Base-by-base conservation (phyloP, 2,888 invertebrate species). In the Agrotis puta region DNA sequence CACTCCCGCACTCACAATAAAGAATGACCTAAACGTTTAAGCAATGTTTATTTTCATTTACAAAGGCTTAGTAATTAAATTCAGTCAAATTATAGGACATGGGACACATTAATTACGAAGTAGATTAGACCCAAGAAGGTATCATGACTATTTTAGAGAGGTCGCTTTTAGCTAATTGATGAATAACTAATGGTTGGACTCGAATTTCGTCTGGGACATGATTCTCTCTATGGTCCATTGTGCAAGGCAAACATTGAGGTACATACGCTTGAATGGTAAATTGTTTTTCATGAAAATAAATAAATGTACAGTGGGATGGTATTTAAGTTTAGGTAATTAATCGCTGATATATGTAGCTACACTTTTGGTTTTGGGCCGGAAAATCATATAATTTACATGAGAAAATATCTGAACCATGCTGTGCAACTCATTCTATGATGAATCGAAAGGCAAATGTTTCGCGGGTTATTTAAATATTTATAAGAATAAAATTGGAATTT, bases 81-180 rank as follows among this genome's bases (percentile, higher is more conserved):
- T 51, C 9, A 45, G 33, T 48, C 20, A 47, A 47, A 27, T 58
- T 43, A 43, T 48, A 65, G 1, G 2, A 3, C 11, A 39, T 39
- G 39, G 39, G n/a, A 48, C 27, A 50, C 39, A 70, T 77, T 68
- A 58, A 27, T 53, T 74, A 69, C 63, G 27, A 68, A 59, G 48
- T 48, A 67, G 20, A 39, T 68, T 53, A 58, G 50, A 70, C 70
- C 69, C 57, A 53, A 73, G 66, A 70, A 64, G n/a, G 73, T 70
- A 59, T 76, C 65, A 43, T 45, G 47, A 22, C 58, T 69, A 65
- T 77, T 71, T 65, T 63, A 50, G 51, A 50, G 57, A 48, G 18
- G 47, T 3, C 18, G 48, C 45, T 67, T 47, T 68, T 43, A 67
- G 20, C 7, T 33, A 45, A n/a, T 43, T 50, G 43, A 45, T 72